phyloP scores from a whole-genome alignment of 2,113 vertebrate genomes.

The Ursus arctos region DNA sequence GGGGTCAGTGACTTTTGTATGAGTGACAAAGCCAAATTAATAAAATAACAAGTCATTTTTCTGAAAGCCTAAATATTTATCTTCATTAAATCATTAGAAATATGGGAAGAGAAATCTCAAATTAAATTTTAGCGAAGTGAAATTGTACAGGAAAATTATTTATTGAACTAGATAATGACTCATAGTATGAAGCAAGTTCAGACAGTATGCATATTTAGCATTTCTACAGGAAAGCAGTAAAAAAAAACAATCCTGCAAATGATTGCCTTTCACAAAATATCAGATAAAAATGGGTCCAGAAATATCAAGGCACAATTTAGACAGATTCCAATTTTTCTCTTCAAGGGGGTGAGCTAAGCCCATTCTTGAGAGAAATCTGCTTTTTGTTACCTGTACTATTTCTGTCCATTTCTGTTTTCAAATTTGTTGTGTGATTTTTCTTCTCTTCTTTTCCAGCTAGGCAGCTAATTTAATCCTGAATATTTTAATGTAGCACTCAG shows the following conservation, averaged over 20 bases:
- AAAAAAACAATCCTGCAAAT: background rate
- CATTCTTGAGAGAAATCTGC: background rate
- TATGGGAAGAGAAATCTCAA: background rate
- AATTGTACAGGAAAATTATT: conserved; percentile 1
- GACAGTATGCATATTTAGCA: background rate
- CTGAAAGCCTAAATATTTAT: background rate
- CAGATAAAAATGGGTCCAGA: background rate
- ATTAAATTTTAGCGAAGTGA: background rate
- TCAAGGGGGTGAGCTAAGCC: background rate
- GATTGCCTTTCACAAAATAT: background rate
- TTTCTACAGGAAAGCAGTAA: background rate
- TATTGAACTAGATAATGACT: background rate
- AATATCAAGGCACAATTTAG: background rate
- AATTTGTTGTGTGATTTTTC: background rate
- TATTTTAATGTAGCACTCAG: background rate
- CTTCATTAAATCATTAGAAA: background rate
- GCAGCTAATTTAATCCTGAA: conserved; percentile 1
- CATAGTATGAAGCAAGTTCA: background rate
- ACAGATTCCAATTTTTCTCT: background rate
- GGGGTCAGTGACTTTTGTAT: background rate
- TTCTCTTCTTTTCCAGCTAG: background rate
- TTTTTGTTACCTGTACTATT: background rate
- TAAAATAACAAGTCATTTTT: background rate
- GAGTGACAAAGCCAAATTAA: background rate
- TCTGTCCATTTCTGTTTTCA: background rate